phyloP scores from a whole-genome alignment of 2,797 vertebrate genomes.

The Gila robusta region DNA sequence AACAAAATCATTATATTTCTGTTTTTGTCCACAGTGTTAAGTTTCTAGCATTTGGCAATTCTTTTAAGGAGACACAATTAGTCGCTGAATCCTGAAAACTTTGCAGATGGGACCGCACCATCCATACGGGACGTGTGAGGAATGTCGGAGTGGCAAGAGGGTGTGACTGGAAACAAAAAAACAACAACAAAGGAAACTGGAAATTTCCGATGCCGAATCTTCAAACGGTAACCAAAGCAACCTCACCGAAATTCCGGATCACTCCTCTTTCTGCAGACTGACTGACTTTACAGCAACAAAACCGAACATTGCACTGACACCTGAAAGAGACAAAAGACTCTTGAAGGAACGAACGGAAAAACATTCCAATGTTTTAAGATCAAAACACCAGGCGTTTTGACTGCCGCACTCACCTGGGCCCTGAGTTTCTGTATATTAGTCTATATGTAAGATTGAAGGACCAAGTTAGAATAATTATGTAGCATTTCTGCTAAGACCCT shows the following conservation, averaged over 20 bases:
- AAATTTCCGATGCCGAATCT: slow-evolving; percentile 72
- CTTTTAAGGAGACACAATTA: slow-evolving; percentile 76
- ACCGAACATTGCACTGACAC: slow-evolving; percentile 79
- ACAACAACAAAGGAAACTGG: slow-evolving; percentile 54
- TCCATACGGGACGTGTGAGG: slow-evolving; percentile 71
- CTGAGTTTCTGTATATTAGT: slow-evolving; percentile 49
- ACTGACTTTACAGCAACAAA: slow-evolving; percentile 68
- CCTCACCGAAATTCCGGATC: slow-evolving; percentile 79
- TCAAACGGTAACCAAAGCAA: slow-evolving; percentile 86
- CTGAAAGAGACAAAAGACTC: slow-evolving; percentile 72
- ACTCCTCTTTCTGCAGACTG: slow-evolving; percentile 72
- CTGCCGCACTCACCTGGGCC: slow-evolving; percentile 69
- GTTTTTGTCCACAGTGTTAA: slow-evolving; percentile 86
- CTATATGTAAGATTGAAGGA: slow-evolving; percentile 71
- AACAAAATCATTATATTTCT: slow-evolving; percentile 67
- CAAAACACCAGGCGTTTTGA: slow-evolving; percentile 56
- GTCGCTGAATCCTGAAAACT: slow-evolving; percentile 79
- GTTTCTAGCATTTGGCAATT: slow-evolving; percentile 84
- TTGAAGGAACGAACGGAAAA: slow-evolving; percentile 57
- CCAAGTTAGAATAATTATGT: slow-evolving; percentile 79
- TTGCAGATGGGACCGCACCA: slow-evolving; percentile 75
- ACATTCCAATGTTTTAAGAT: slow-evolving; percentile 61
- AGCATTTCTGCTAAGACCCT: slow-evolving; percentile 86
- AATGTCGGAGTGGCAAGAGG: slow-evolving; percentile 74
- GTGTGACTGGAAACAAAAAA: slow-evolving; percentile 67